Percentiles rank a stretch among this genome's conserved stretches.
phyloP scores from a whole-genome alignment of 2,797 vertebrate genomes.

The Pelodytes ibericus region DNA sequence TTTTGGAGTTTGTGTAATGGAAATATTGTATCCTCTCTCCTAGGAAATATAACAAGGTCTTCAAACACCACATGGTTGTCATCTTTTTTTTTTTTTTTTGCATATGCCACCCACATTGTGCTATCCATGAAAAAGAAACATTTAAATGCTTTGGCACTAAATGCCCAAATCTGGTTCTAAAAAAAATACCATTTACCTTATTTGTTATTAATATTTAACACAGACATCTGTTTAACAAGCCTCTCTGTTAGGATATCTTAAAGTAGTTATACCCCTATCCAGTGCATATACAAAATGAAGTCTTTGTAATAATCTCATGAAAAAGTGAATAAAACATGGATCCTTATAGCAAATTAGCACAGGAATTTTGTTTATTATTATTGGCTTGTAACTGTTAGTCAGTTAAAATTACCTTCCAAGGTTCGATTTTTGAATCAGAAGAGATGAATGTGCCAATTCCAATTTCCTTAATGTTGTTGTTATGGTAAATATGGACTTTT shows the following conservation, averaged over 20 bases:
- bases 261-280: constrained; percentile 69
- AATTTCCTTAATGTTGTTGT: constrained; percentile 64
- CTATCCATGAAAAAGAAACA: constrained; percentile 65
- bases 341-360: constrained; percentile 67
- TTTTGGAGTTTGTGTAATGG: constrained; percentile 42
- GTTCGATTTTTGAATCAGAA: constrained; percentile 77
- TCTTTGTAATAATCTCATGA: constrained; percentile 59
- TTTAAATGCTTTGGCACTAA: constrained; percentile 68
- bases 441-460: constrained; percentile 73
- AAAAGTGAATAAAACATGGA: constrained; percentile 68
- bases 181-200: constrained; percentile 70
- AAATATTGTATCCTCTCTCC: constrained; percentile 47
- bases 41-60: constrained; percentile 55
- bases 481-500: too few relatives aligned
- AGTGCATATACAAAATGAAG: constrained; percentile 59
- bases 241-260: constrained; percentile 59
- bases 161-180: constrained; percentile 66
- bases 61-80: constrained; percentile 60
- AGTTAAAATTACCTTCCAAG: constrained; percentile 70
- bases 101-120: constrained; percentile 66
- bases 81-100: constrained; percentile 55
- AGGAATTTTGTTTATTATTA: constrained; percentile 79
- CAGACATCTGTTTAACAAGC: constrained; percentile 65
- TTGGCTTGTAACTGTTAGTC: constrained; percentile 72
- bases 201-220: constrained; percentile 74